A percentile compares a stretch with the other conserved stretches of the same genome.
These are phyloP conservation scores for Pipra filicauda DNA, from an alignment of 2,113 vertebrate genomes.

Conservation along the genomic window DNA sequence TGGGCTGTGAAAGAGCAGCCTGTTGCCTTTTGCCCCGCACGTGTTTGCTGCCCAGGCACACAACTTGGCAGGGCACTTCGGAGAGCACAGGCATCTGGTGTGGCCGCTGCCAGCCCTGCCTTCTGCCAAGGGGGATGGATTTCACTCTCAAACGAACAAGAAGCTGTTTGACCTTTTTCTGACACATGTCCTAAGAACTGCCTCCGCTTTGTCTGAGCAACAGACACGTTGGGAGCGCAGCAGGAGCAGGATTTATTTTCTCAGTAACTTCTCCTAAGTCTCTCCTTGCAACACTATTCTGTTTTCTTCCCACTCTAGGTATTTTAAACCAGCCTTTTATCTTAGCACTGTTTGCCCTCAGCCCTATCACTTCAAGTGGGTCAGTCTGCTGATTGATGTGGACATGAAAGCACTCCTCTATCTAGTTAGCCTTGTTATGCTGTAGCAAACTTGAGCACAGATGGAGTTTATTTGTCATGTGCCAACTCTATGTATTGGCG, in stretches of 20 bases:
- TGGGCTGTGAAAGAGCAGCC: background rate
- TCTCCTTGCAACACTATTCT: background rate
- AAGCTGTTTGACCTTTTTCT: background rate
- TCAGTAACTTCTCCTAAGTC: background rate
- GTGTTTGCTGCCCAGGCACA: background rate
- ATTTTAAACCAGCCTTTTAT: background rate
- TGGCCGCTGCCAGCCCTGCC: background rate
- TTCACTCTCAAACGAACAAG: slow-evolving; percentile 23
- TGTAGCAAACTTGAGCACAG: background rate
- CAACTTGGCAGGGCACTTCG: background rate
- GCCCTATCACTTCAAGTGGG: background rate
- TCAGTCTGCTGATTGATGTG: background rate
- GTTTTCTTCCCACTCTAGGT: background rate
- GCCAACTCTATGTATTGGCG: background rate
- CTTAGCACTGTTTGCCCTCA: background rate
- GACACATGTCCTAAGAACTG: background rate
- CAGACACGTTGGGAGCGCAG: fast-evolving
- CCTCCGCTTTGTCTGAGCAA: background rate
- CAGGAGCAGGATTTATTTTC: background rate
- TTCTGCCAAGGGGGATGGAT: slow-evolving; percentile 32
- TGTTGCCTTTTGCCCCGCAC: background rate
- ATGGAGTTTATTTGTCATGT: background rate
- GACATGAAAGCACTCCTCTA: background rate
- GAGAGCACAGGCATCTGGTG: background rate
- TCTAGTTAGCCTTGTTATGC: slow-evolving; percentile 10